Percentiles rank a stretch among this genome's conserved stretches.
phyloP scores from a whole-genome alignment of 1,140 invertebrate species.

The Drosophila ercepeae region DNA sequence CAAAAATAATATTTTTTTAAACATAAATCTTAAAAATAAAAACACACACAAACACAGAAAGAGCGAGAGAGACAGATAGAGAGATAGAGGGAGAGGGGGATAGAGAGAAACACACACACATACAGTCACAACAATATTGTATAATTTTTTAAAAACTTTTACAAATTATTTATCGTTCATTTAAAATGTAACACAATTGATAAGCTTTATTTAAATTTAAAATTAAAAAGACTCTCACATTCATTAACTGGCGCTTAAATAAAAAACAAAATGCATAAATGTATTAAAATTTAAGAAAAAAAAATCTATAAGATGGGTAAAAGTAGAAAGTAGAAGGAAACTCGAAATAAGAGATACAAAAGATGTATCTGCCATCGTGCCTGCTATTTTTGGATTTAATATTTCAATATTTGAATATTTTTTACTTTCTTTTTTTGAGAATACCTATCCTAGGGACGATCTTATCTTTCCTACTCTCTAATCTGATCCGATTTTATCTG shows the following conservation, averaged over 20 bases:
- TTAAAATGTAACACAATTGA: slow-evolving; percentile 50
- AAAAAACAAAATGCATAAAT: background rate
- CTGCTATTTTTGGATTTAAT: background rate
- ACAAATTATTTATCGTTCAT: too few species aligned
- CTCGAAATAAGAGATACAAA: slow-evolving; percentile 9
- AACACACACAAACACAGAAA: slow-evolving; percentile 11
- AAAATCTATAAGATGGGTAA: too few species aligned
- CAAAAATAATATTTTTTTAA: slow-evolving; percentile 23
- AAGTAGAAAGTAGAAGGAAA: background rate
- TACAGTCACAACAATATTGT: background rate
- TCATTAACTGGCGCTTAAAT: background rate
- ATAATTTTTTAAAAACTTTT: too few species aligned
- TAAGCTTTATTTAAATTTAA: slow-evolving; percentile 19
- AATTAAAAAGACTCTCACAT: slow-evolving; percentile 4
- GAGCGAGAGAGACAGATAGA: background rate
- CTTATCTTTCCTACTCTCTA: slow-evolving; percentile 9
- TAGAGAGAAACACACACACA: background rate
- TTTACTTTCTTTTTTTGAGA: background rate
- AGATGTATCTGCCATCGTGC: slow-evolving; percentile 21
- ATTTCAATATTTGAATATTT: background rate
- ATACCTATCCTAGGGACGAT: slow-evolving; percentile 51
- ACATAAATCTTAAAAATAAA: slow-evolving; percentile 23
- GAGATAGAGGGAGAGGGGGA: slow-evolving; percentile 17
- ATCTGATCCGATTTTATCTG: slow-evolving; percentile 7
- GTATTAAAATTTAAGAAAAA: background rate